A percentile compares a stretch with the other conserved stretches of the same genome.
phyloP scores from a whole-genome alignment of 2,797 vertebrate species.

The Danio kyathit region DNA sequence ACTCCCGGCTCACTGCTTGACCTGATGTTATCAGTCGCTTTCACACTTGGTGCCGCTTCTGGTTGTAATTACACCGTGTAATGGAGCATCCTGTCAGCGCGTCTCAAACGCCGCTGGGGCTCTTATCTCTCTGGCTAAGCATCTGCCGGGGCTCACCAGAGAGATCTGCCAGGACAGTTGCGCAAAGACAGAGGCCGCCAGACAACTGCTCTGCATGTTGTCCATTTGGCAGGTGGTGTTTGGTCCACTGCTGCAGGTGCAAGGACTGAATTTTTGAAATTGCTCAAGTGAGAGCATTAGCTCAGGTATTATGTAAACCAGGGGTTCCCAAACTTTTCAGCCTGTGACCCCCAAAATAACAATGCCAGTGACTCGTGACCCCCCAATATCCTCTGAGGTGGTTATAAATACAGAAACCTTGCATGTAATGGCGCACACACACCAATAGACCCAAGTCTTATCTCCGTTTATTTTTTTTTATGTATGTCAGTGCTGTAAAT shows the following conservation, averaged over 20 bases:
- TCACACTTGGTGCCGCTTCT: slow-evolving; percentile 74
- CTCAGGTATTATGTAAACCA: neutral
- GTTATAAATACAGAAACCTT: too few relatives aligned
- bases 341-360: too few relatives aligned
- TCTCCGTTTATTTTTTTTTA: too few relatives aligned
- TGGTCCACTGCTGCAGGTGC: slow-evolving; percentile 60
- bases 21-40: slow-evolving; percentile 78
- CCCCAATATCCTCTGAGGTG: too few relatives aligned
- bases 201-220: slow-evolving; percentile 53
- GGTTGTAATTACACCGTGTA: slow-evolving; percentile 78
- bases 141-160: slow-evolving; percentile 35
- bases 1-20: slow-evolving; percentile 72
- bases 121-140: slow-evolving; percentile 53
- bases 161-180: slow-evolving; percentile 55
- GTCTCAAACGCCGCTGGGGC: slow-evolving; percentile 61
- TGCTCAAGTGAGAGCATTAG: slow-evolving; percentile 49
- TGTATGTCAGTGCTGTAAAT: too few relatives aligned
- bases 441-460: too few relatives aligned
- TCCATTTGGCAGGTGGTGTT: slow-evolving; percentile 68
- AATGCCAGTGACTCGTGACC: too few relatives aligned
- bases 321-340: too few relatives aligned
- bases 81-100: slow-evolving; percentile 71
- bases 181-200: slow-evolving; percentile 45
- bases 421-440: too few relatives aligned
- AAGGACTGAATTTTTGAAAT: slow-evolving; percentile 22